These are phyloP conservation scores for Sebastes vulpes DNA, from an alignment of 2,797 vertebrate species.

Conservation along the genomic window DNA sequence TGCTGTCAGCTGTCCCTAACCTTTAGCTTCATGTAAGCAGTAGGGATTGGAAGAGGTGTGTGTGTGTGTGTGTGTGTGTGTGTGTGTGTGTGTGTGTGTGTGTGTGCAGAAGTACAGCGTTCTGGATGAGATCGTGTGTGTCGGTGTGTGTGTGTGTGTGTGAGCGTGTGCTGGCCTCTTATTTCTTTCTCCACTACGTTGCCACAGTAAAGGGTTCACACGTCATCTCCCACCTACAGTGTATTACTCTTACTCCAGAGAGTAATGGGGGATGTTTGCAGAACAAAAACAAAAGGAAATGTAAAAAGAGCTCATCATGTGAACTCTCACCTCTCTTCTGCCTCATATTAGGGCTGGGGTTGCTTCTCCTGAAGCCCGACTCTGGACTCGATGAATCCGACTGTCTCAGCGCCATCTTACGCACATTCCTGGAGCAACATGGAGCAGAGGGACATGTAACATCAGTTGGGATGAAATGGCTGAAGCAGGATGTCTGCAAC, in stretches of 20 bases:
- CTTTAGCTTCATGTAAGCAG: neutral
- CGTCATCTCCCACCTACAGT: neutral
- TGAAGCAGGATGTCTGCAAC: neutral
- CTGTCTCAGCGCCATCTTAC: constrained; percentile 87
- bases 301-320: neutral
- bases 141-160: too few species aligned
- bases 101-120: too few species aligned
- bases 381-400: constrained; percentile 90
- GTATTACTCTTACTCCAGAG: neutral
- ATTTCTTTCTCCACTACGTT: neutral
- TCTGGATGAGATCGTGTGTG: too few species aligned
- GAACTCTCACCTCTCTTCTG: constrained; percentile 90
- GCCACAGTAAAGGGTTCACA: neutral
- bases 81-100: too few species aligned
- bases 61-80: too few species aligned
- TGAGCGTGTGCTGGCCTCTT: neutral
- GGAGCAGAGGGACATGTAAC: neutral
- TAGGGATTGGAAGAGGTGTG: neutral
- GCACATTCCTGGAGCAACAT: constrained; percentile 80
- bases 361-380: constrained; percentile 85
- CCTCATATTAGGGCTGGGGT: constrained; percentile 88
- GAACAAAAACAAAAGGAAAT: neutral
- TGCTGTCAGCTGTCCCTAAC: constrained; percentile 28
- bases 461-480: neutral
- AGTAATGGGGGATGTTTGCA: neutral